A percentile compares a stretch with the other conserved stretches of the same genome.
Conservation (phyloP, 1,140 invertebrate species). For the Drosophila ambigua region DNA sequence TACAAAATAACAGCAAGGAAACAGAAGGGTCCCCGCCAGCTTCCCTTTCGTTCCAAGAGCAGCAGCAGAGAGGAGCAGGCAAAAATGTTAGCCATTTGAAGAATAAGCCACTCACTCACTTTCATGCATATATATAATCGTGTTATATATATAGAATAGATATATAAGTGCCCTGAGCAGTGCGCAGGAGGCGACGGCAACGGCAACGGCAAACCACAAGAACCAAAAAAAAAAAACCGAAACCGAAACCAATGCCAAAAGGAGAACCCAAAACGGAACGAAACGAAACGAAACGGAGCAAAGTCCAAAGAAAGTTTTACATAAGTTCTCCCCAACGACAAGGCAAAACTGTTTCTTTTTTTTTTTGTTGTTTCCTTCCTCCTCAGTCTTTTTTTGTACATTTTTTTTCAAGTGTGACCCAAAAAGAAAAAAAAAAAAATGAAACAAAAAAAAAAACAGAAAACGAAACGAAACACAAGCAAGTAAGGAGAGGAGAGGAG, state of each 20-base stretch:
- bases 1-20: neutral
- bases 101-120: neutral
- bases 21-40: neutral
- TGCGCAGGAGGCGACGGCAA: conserved; percentile 22
- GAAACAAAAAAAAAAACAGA: neutral
- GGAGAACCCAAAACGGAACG: conserved; percentile 1
- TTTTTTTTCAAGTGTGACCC: conserved; percentile 49
- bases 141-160: conserved; percentile 21
- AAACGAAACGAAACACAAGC: neutral
- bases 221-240: no score
- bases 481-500: neutral
- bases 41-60: neutral
- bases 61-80: neutral
- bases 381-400: conserved; percentile 37
- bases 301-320: conserved; percentile 65
- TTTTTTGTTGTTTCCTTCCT: neutral
- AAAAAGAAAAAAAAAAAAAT: conserved; percentile 24
- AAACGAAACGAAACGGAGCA: conserved; percentile 12
- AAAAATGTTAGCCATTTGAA: conserved; percentile 22
- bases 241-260: conserved; percentile 2
- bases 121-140: conserved; percentile 6
- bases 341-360: conserved; percentile 32
- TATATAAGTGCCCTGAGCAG: conserved; percentile 29
- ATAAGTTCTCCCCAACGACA: conserved; percentile 53
- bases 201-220: no score